phyloP scores from a whole-genome alignment of 2,797 vertebrate species.

The Thripadectes ignobilis region DNA sequence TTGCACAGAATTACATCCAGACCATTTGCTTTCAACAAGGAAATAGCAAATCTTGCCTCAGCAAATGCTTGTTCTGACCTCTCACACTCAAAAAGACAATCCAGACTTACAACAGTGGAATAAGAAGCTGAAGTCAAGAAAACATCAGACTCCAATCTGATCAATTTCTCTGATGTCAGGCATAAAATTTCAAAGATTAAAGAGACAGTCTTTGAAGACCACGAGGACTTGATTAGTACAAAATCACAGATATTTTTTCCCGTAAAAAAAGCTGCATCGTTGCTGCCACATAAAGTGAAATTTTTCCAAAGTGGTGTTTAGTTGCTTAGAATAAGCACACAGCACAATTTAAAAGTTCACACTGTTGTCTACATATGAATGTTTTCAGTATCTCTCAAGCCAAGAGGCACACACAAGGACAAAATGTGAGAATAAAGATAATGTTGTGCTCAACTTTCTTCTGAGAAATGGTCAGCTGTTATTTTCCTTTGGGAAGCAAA shows the following conservation, averaged over 20 bases:
- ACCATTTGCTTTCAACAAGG: neutral
- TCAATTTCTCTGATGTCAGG: neutral
- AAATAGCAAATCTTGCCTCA: neutral
- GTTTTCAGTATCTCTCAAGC: neutral
- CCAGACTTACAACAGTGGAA: neutral
- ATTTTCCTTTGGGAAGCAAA: neutral
- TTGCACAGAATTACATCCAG: neutral
- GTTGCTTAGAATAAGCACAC: neutral
- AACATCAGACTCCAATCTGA: neutral
- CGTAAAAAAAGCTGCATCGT: neutral
- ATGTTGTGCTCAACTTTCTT: neutral
- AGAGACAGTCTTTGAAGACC: neutral
- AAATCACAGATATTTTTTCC: neutral
- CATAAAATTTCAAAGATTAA: neutral
- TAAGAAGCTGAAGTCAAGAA: neutral
- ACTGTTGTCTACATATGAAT: neutral
- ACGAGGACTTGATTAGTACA: neutral
- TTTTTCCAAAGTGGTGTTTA: neutral
- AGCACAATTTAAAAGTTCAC: neutral
- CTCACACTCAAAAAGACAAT: neutral
- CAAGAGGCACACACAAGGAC: fast-evolving
- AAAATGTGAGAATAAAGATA: neutral
- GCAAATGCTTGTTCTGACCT: neutral
- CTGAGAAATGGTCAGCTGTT: neutral
- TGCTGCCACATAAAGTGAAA: neutral